Percentiles rank a stretch among this genome's conserved stretches.
Evolutionary conservation across 2,113 vertebrate genomes (phyloP).

Genomic region (Amphiprion percula): DNA sequence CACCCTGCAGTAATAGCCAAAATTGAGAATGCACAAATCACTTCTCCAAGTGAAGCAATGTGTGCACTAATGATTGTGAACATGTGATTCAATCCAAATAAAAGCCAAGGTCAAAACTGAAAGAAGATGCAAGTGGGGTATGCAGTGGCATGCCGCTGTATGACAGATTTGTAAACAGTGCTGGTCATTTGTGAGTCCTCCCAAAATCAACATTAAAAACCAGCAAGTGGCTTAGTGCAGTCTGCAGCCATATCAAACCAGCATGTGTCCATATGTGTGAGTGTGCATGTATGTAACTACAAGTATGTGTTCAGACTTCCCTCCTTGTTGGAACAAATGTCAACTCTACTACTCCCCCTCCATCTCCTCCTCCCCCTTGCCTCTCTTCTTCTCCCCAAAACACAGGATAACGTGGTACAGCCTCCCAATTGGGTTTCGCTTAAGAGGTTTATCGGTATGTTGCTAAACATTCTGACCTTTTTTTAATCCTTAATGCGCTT

Average conservation of each 20-base stretch:
- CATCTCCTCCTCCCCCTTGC: slow-evolving; percentile 44
- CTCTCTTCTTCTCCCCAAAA: slow-evolving; percentile 78
- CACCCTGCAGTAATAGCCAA: neutral
- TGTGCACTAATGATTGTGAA: slow-evolving; percentile 3
- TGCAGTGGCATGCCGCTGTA: slow-evolving; percentile 21
- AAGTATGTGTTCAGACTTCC: slow-evolving; percentile 62
- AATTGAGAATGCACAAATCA: slow-evolving; percentile 2
- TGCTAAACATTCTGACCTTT: slow-evolving; percentile 89
- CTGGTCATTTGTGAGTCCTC: slow-evolving; percentile 38
- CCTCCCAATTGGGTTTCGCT: slow-evolving; percentile 86
- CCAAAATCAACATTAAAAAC: slow-evolving; percentile 42
- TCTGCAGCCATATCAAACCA: slow-evolving; percentile 43
- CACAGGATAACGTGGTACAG: slow-evolving; percentile 81
- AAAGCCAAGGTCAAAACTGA: slow-evolving; percentile 30
- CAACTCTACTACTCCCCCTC: slow-evolving; percentile 64
- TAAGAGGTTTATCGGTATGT: slow-evolving; percentile 89
- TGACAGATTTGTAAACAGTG: slow-evolving; percentile 53
- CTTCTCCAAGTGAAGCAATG: neutral
- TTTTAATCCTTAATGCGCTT: slow-evolving; percentile 89
- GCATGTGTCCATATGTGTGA: slow-evolving; percentile 43
- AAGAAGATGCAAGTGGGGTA: slow-evolving; percentile 27
- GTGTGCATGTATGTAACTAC: slow-evolving; percentile 49
- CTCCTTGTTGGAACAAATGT: slow-evolving; percentile 82
- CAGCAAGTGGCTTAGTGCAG: slow-evolving; percentile 51
- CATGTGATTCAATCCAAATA: slow-evolving; percentile 28